Evolutionary conservation across 2,113 vertebrate genomes (phyloP).

Genomic region (Oxyura jamaicensis): DNA sequence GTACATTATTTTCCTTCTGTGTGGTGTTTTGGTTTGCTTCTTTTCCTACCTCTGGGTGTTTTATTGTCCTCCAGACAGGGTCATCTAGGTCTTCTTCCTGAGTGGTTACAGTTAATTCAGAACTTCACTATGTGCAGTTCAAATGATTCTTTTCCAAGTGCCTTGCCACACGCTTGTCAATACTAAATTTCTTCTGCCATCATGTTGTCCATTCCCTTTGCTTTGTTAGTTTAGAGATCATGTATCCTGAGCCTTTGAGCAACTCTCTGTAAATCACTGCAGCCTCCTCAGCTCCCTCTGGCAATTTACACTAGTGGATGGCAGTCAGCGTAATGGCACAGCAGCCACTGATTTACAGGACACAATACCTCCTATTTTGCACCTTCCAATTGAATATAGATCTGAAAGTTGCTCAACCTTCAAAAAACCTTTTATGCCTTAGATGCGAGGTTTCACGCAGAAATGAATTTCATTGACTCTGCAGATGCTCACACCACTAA

Average conservation of each 20-base stretch:
- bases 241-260: neutral
- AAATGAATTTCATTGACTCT: neutral
- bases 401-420: neutral
- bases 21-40: neutral
- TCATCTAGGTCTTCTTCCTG: neutral
- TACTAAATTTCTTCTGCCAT: neutral
- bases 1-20: neutral
- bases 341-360: neutral
- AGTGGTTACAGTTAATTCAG: neutral
- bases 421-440: slow-evolving; percentile 3
- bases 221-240: neutral
- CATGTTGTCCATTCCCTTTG: neutral
- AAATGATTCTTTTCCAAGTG: neutral
- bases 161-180: neutral
- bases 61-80: neutral
- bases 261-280: neutral
- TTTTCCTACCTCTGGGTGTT: neutral
- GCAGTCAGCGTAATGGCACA: neutral
- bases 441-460: neutral
- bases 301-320: neutral
- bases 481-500: neutral
- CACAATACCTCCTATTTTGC: neutral
- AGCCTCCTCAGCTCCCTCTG: neutral
- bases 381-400: neutral
- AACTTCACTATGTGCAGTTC: neutral